phyloP scores from a whole-genome alignment of 2,888 invertebrate genomes.

The Shargacucullia verbasci region DNA sequence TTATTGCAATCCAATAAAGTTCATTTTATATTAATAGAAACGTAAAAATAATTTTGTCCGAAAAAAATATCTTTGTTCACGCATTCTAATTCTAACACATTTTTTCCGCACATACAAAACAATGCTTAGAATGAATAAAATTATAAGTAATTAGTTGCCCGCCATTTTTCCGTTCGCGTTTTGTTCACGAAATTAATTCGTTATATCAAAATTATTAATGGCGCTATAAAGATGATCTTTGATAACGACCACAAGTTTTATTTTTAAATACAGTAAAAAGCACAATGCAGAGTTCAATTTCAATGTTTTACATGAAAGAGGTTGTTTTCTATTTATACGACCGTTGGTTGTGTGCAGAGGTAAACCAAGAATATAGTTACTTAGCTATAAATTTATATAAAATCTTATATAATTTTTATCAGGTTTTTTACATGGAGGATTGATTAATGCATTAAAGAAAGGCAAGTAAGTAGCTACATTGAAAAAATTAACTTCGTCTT shows the following conservation, averaged over 20 bases:
- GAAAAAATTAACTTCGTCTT: not conserved
- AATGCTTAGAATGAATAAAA: constrained; percentile 73
- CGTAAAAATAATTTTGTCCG: constrained; percentile 32
- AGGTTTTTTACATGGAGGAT: not conserved
- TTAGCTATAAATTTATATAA: too few species aligned
- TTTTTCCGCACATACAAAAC: constrained; percentile 76
- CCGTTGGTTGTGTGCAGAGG: too few species aligned
- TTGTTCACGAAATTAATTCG: constrained; percentile 63
- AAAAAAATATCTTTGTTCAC: constrained; percentile 68
- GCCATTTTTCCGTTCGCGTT: constrained; percentile 69
- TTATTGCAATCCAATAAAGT: constrained; percentile 52
- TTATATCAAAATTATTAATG: constrained; percentile 55
- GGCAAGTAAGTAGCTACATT: too few species aligned
- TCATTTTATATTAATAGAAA: constrained; percentile 30
- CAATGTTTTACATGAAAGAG: too few species aligned
- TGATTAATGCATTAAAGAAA: not conserved
- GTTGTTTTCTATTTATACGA: too few species aligned
- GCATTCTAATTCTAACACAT: constrained; percentile 74
- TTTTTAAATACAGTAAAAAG: constrained; percentile 20
- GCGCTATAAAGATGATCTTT: constrained; percentile 44
- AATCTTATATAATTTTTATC: not conserved
- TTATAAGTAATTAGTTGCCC: constrained; percentile 70
- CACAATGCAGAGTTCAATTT: not conserved
- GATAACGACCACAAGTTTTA: constrained; percentile 38
- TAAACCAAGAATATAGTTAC: too few species aligned